phyloP scores from a whole-genome alignment of 30 jellyfish, hydroid and myxozoan genomes.

The Hydractinia symbiolongicarpus region DNA sequence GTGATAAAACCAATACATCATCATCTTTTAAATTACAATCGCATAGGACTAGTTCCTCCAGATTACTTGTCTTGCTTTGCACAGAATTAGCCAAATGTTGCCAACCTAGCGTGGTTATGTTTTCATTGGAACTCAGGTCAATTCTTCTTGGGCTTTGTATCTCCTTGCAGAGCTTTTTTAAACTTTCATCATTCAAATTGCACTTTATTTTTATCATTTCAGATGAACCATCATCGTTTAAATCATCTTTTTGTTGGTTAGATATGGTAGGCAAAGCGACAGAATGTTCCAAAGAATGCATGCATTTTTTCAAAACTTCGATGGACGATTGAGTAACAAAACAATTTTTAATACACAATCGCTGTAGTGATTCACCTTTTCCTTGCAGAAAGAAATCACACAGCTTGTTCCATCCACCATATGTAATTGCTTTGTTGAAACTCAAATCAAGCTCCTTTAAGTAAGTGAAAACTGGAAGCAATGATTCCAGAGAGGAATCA shows the following conservation, averaged over 20 bases:
- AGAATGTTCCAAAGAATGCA: no score
- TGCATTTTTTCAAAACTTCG: no score
- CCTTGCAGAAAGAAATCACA: no score
- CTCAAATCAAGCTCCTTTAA: not conserved
- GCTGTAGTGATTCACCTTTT: no score
- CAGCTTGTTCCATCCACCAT: not conserved
- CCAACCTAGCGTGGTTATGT: not conserved
- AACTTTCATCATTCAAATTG: no score
- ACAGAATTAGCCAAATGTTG: not conserved
- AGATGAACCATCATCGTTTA: no score
- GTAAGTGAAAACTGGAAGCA: not conserved
- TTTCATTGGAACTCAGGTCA: not conserved
- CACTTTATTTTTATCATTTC: no score
- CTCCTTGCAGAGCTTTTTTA: no score
- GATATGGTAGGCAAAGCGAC: no score
- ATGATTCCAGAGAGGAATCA: not conserved
- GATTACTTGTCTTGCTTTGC: not conserved
- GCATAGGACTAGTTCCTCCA: not conserved
- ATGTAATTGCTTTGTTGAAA: not conserved
- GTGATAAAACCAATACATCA: not conserved
- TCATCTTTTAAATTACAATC: constrained; percentile 2
- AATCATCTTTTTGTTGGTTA: no score
- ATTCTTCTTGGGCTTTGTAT: not conserved
- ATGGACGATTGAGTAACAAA: no score
- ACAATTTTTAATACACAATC: no score